Evolutionary conservation across 2,888 invertebrate species (phyloP), one percentile per base, ranked within the genome.

Genomic region (Sphecodes monilicornis): DNA sequence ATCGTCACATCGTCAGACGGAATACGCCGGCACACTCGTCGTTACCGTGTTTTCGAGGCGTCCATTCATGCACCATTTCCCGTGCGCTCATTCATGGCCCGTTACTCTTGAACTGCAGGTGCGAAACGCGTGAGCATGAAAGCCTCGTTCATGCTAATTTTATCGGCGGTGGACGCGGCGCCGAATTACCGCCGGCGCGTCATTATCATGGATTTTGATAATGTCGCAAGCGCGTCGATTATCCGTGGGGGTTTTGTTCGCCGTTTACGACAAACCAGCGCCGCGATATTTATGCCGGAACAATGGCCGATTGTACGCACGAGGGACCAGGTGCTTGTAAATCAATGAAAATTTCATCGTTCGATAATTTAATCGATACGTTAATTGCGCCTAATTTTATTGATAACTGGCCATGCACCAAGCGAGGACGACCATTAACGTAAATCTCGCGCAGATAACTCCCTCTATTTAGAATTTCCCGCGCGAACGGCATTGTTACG

Each of bases 21-120:
- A 22, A 66, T 22, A 66, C n/a, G 22, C n/a, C 43, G 13, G 50
- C 50, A 54, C 50, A 54, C 60, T 75, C 71, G 39, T 71, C 46
- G 70, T 54, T 29, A 18, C 36, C 64, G 57, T 46, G 68, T 76
- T 75, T 78, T 26, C 77, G 86, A 85, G 82, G 57, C 73, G 73
- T 57, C 80, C 82, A 88, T 86, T 88, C 91, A 89, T 84, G 91
- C 88, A 84, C 91, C 88, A 90, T 92, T 92, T 92, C 87, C 86
- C 90, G 78, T 73, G 84, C 68, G 84, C 84, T 85, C 88, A 88
- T 92, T 91, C 91, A 92, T 89, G 89, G 89, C 81, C 88, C 91
- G 89, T 92, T 92, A 90, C 86, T 89, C 88, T 85, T 88, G 87
- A 91, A 90, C 87, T 89, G 88, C 87, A 90, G 84, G 87, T 85